Conservation (phyloP, 2,113 vertebrate genomes). For the Austrofundulus limnaeus region DNA sequence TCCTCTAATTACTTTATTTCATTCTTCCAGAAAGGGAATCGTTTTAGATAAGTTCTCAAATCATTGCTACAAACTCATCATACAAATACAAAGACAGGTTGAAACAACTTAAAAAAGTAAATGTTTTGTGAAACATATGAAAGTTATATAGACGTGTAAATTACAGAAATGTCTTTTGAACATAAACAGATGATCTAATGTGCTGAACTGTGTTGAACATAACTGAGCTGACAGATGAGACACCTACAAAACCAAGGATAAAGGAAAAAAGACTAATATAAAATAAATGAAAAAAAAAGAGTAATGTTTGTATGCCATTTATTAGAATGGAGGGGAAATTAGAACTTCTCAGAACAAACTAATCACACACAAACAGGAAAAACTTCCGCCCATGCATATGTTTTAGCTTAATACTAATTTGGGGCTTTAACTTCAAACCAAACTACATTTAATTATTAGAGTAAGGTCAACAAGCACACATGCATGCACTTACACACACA, state of each 20-base stretch:
- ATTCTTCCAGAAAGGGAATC: too few relatives aligned
- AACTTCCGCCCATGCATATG: not conserved
- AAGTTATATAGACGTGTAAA: too few relatives aligned
- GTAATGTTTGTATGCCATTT: too few relatives aligned
- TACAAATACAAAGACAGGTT: too few relatives aligned
- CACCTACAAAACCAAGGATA: not conserved
- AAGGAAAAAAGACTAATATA: too few relatives aligned
- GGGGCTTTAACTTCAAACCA: not conserved
- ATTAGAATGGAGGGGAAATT: not conserved
- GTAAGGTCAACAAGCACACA: slow-evolving; percentile 16
- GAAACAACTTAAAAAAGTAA: not conserved
- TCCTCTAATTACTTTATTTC: too few relatives aligned
- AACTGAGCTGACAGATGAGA: slow-evolving; percentile 7
- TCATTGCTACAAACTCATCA: not conserved
- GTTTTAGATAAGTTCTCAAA: not conserved
- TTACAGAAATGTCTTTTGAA: too few relatives aligned
- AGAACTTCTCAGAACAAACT: accelerated
- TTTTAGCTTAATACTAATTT: not conserved
- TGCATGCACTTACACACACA: not conserved
- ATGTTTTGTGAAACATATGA: too few relatives aligned
- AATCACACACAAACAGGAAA: not conserved
- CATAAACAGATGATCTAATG: not conserved
- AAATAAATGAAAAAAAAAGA: too few relatives aligned
- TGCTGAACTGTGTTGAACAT: too few relatives aligned
- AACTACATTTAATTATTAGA: slow-evolving; percentile 29